Base-by-base conservation (phyloP, 92 coral and sea anemone genomes). In the Epizoanthus rinbou region DNA sequence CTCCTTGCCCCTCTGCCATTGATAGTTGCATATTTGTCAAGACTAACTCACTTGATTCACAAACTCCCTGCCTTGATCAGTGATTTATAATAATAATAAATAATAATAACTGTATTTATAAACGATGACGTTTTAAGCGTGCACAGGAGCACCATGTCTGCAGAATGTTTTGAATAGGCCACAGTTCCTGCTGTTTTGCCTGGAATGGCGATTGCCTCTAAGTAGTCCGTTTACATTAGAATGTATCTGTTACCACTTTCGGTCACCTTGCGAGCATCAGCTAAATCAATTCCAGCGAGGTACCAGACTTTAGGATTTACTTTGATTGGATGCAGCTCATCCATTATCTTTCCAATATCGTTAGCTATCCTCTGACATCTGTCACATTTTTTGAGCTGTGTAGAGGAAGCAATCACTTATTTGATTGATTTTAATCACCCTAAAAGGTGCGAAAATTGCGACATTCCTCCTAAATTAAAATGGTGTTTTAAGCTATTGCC, bases 41-140 rank as follows among this genome's bases (percentile, higher is more conserved):
- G 78, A 33, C 25, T 69, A 54, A 18, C 52, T 76, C 69, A 89
- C 95, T 88, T 91, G 82, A 65, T 91, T 89, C 19, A 91, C 91
- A 75, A 92, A 92, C 35, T 86, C 90, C 79, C 92, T 79, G n/a
- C 95, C 95, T 68, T 92, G 88, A 78, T 92, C 93, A n/a, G 91
- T 86, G 6, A 92, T 89, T n/a, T n/a, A n/a, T n/a, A n/a, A n/a
- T n/a, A n/a, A n/a, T n/a, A n/a, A n/a, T n/a, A n/a, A n/a, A n/a
- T n/a, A n/a, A n/a, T n/a, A n/a, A n/a, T n/a, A n/a, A n/a, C n/a
- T n/a, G n/a, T n/a, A n/a, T n/a, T n/a, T n/a, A n/a, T n/a, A n/a
- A n/a, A n/a, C n/a, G n/a, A n/a, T n/a, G n/a, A n/a, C n/a, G n/a
- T n/a, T n/a, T n/a, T n/a, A n/a, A n/a, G n/a, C n/a, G 71, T 92